Evolutionary conservation across 35 echinoderm and acorn worm species (phyloP).

Genomic region (Eucidaris tribuloides): DNA sequence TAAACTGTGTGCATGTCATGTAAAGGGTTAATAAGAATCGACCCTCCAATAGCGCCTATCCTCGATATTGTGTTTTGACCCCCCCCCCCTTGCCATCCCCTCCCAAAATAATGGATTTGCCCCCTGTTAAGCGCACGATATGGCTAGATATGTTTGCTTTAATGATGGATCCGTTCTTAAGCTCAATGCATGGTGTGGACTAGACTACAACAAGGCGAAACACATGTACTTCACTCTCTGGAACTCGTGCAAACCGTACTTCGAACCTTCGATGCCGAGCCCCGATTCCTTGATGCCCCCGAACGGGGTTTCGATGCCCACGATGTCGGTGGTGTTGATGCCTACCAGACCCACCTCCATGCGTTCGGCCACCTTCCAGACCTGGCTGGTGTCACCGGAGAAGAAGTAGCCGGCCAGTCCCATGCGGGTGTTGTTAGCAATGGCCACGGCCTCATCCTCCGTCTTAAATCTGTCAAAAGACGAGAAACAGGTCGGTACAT

Average conservation of each 20-base stretch:
- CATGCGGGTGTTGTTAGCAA: slow-evolving; percentile 60
- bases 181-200: too few species aligned
- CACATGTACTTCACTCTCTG: slow-evolving; percentile 74
- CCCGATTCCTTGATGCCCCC: slow-evolving; percentile 91
- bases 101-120: too few species aligned
- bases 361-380: slow-evolving; percentile 85
- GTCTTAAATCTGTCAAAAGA: slow-evolving; percentile 82
- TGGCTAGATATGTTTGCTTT: too few species aligned
- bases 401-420: slow-evolving; percentile 96
- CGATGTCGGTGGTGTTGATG: slow-evolving; percentile 61
- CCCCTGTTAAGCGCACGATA: too few species aligned
- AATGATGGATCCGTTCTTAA: too few species aligned
- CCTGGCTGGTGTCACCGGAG: slow-evolving; percentile 77
- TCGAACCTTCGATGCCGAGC: slow-evolving; percentile 72
- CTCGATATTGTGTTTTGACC: too few species aligned
- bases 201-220: too few species aligned
- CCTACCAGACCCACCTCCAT: slow-evolving; percentile 89
- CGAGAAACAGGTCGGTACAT: too few species aligned
- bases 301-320: slow-evolving; percentile 41
- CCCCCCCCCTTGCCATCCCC: too few species aligned
- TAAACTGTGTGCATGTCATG: too few species aligned
- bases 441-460: slow-evolving; percentile 74
- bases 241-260: slow-evolving; percentile 87
- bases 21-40: too few species aligned
- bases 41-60: too few species aligned